Percentiles rank a stretch among this genome's conserved stretches.
Evolutionary conservation across 53 echinoderm and acorn worm genomes (phyloP).

Genomic region (Holothuria scabra): DNA sequence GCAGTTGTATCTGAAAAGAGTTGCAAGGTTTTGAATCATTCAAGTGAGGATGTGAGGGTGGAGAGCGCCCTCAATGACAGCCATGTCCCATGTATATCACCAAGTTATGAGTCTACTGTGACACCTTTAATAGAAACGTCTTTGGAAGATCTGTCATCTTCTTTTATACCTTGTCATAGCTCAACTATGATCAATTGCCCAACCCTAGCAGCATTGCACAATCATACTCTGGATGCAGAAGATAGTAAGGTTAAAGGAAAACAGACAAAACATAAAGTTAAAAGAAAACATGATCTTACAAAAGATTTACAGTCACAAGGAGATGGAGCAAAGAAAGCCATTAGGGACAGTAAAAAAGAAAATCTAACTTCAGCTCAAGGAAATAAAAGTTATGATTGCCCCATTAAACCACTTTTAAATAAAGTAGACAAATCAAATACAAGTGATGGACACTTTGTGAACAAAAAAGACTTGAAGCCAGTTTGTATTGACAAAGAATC

Average conservation of each 20-base stretch:
- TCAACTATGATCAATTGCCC: conserved; percentile 7
- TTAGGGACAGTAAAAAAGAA: too few species aligned
- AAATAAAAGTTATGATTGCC: too few species aligned
- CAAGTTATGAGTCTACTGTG: not conserved
- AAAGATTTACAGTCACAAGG: too few species aligned
- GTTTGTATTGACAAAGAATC: too few species aligned
- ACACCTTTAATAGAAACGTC: not conserved
- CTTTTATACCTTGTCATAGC: not conserved
- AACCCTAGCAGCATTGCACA: not conserved
- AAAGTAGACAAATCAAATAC: too few species aligned
- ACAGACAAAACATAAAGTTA: not conserved
- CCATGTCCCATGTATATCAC: not conserved
- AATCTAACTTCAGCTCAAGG: too few species aligned
- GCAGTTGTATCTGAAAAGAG: too few species aligned
- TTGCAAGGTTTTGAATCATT: too few species aligned
- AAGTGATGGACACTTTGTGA: not conserved
- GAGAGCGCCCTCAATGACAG: not conserved
- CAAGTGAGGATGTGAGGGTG: too few species aligned
- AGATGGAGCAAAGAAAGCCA: too few species aligned
- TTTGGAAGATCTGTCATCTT: not conserved
- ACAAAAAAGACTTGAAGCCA: not conserved
- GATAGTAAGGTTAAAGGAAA: not conserved
- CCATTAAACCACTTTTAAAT: too few species aligned
- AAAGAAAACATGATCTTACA: not conserved
- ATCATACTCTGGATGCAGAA: not conserved